phyloP scores from a whole-genome alignment of 2,113 vertebrate species.

The Romanogobio albipinnatus region DNA sequence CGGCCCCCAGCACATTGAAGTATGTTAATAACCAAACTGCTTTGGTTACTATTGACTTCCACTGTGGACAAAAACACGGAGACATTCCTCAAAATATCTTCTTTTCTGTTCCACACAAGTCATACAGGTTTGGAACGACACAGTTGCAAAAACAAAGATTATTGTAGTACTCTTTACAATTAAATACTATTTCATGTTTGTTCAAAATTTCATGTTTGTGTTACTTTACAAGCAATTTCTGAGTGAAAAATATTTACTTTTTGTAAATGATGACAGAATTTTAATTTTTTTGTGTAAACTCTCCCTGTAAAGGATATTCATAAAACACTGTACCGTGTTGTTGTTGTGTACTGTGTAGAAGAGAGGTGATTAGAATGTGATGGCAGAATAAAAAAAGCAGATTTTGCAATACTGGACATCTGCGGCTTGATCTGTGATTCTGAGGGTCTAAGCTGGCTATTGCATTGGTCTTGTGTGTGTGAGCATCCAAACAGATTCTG shows the following conservation, averaged over 20 bases:
- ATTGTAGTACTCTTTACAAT: no score
- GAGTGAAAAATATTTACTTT: no score
- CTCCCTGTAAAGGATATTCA: background rate
- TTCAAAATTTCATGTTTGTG: no score
- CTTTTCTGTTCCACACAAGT: background rate
- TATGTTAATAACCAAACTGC: no score
- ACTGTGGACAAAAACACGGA: background rate
- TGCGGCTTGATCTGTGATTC: background rate
- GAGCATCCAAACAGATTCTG: background rate
- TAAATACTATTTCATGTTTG: no score
- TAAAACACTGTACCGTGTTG: no score
- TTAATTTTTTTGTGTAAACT: background rate
- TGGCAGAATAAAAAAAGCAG: background rate
- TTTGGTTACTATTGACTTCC: background rate
- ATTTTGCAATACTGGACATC: background rate
- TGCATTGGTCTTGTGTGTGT: background rate
- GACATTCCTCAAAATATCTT: background rate
- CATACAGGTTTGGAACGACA: no score
- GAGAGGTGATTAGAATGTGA: background rate
- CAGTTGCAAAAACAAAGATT: no score
- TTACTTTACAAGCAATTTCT: no score
- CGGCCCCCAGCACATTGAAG: no score
- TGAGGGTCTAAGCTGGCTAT: background rate
- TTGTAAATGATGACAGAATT: no score
- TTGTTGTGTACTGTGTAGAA: background rate